Base-by-base conservation (phyloP, 2,113 vertebrate genomes). In the Meriones unguiculatus region DNA sequence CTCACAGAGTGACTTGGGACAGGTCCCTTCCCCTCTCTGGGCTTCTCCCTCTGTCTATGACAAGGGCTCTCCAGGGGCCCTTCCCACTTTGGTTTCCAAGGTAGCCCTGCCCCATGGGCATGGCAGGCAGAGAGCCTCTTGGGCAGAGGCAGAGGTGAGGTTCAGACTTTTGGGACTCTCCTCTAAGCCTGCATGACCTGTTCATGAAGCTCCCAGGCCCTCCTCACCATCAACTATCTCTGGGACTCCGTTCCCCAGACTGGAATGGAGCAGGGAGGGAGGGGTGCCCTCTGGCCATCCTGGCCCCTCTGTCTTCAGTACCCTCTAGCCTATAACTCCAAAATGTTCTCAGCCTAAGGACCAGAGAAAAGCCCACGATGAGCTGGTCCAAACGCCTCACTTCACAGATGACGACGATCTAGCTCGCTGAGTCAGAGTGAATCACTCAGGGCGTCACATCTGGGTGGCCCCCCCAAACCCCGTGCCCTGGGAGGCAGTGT, bases 371-470 rank as follows among this genome's bases (percentile, higher is more conserved):
- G 95, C 90, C 93, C 50, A 0, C 12, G 14, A 96, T 87, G 69
- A 80, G 80, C 92, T 95, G 94, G 87, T 77, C 93, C 95, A 93
- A 17, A 86, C 87, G 76, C 86, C 86, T 95, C 38, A 3, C 96
- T 89, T 76, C 64, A 69, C 90, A 96, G 95, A 97, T 84, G 57
- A 85, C 92, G 88, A 96, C 59, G 6, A 82, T 91, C 94, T 92
- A 57, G 78, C 96, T 88, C 38, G 2, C 65, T 80, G 5, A 1
- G 62, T 46, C 77, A 90, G n/a, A 46, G 92, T 84, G 89, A 92
- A 90, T 95, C 94, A 78, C 84, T 67, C 65, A 95, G 87, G 94
- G 70, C 84, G 78, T 77, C 76, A 54, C 93, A 95, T 95, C 95
- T 95, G 95, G 96, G 86, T 28, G 73, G 76, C 18, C 62, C 87